phyloP scores from a whole-genome alignment of 2,113 vertebrate species.

The Calcarius ornatus region DNA sequence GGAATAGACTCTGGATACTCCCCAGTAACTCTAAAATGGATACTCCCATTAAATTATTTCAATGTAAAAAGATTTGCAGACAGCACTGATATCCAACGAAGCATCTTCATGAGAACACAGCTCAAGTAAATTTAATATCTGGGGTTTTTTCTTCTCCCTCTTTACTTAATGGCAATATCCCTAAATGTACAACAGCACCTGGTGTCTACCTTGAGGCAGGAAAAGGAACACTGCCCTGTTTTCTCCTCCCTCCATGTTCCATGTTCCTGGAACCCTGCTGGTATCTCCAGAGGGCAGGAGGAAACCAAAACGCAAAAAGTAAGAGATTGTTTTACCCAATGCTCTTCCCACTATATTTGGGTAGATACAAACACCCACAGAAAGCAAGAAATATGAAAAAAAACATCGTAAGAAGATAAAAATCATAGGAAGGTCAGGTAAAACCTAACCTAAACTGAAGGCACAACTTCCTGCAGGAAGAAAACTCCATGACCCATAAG shows the following conservation, averaged over 20 bases:
- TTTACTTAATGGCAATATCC: neutral
- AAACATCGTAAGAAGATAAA: neutral
- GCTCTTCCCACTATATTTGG: neutral
- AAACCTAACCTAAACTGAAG: neutral
- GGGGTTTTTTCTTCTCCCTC: rapidly evolving
- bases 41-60: neutral
- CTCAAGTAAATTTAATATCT: neutral
- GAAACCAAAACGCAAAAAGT: neutral
- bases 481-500: neutral
- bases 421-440: neutral
- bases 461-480: neutral
- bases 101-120: neutral
- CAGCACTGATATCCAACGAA: neutral
- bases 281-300: neutral
- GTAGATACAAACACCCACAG: neutral
- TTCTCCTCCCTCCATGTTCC: neutral
- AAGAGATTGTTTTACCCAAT: neutral
- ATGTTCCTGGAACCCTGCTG: neutral
- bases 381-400: neutral
- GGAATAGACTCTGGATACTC: conserved; percentile 16
- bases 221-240: neutral
- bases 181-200: neutral
- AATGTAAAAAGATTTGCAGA: neutral
- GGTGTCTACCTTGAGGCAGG: neutral
- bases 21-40: neutral